Conservation (phyloP, 2,888 invertebrate genomes). For the Thereva nobilitata region DNA sequence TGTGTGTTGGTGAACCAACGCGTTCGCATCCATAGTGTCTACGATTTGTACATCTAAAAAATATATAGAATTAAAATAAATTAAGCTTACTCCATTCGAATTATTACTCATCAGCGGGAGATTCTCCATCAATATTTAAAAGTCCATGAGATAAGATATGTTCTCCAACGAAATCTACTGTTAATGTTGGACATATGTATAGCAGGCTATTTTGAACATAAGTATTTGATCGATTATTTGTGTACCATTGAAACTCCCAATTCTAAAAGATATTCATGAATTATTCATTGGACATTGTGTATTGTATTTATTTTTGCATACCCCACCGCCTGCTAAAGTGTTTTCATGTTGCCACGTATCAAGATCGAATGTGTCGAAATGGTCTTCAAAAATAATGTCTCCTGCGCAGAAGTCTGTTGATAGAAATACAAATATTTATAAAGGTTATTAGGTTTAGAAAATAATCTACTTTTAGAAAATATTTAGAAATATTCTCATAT, state of each 20-base stretch:
- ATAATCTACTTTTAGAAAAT: no score
- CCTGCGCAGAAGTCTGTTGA: slow-evolving; percentile 60
- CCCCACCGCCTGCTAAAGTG: slow-evolving; percentile 67
- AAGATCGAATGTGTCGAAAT: slow-evolving; percentile 64
- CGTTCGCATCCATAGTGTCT: slow-evolving; percentile 65
- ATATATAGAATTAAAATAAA: neutral
- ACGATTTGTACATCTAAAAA: slow-evolving; percentile 63
- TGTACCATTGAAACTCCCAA: slow-evolving; percentile 74
- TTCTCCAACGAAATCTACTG: slow-evolving; percentile 62
- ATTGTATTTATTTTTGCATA: slow-evolving; percentile 30
- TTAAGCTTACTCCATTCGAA: slow-evolving; percentile 6
- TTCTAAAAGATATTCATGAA: slow-evolving; percentile 55
- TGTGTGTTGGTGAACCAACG: slow-evolving; percentile 59
- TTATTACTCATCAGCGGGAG: slow-evolving; percentile 64
- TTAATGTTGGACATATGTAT: slow-evolving; percentile 66
- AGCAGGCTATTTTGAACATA: slow-evolving; percentile 62
- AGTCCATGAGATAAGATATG: slow-evolving; percentile 61
- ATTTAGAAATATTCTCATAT: no score
- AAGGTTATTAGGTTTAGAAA: no score
- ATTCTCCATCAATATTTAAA: slow-evolving; percentile 64
- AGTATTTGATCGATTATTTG: slow-evolving; percentile 68
- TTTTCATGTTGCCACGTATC: slow-evolving; percentile 69
- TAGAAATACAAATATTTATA: no score
- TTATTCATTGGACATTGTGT: neutral
- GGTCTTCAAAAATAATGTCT: slow-evolving; percentile 66